Evolutionary conservation across 2,888 invertebrate genomes (phyloP).

Genomic region (Amiota mariae): DNA sequence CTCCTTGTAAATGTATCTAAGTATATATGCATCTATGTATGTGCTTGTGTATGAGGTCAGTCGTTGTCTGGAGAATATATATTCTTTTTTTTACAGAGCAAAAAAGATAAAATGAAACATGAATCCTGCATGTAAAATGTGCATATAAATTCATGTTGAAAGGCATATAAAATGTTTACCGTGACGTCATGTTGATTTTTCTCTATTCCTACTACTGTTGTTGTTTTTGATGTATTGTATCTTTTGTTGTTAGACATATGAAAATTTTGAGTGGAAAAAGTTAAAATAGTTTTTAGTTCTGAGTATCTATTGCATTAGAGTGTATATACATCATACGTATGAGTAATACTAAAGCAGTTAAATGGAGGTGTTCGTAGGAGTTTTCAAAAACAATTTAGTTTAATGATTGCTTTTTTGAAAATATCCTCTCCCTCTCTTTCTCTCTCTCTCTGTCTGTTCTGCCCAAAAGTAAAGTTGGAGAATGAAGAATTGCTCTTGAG

Average conservation of each 20-base stretch:
- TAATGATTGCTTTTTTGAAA: too few relatives aligned
- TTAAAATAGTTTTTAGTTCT: constrained; percentile 1
- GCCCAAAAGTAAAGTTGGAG: too few relatives aligned
- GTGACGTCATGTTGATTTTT: not conserved
- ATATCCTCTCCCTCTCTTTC: too few relatives aligned
- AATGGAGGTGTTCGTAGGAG: not conserved
- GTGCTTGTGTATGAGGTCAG: constrained; percentile 62
- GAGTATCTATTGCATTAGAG: not conserved
- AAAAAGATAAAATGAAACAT: constrained; percentile 36
- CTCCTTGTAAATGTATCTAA: too few relatives aligned
- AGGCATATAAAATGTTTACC: not conserved
- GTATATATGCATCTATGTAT: constrained; percentile 35
- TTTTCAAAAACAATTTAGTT: too few relatives aligned
- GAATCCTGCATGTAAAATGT: not conserved
- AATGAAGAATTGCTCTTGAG: too few relatives aligned
- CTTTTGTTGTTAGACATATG: not conserved
- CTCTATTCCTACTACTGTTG: not conserved
- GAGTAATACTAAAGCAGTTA: not conserved
- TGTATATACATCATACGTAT: not conserved
- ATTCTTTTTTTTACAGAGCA: constrained; percentile 48
- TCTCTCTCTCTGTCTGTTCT: too few relatives aligned
- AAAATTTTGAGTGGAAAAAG: constrained; percentile 8
- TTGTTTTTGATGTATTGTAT: not conserved
- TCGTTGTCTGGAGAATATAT: constrained; percentile 45
- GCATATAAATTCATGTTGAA: constrained; percentile 8